These are phyloP conservation scores for Porites divaricata DNA, from an alignment of 92 coral and sea anemone species.

Conservation along the genomic window DNA sequence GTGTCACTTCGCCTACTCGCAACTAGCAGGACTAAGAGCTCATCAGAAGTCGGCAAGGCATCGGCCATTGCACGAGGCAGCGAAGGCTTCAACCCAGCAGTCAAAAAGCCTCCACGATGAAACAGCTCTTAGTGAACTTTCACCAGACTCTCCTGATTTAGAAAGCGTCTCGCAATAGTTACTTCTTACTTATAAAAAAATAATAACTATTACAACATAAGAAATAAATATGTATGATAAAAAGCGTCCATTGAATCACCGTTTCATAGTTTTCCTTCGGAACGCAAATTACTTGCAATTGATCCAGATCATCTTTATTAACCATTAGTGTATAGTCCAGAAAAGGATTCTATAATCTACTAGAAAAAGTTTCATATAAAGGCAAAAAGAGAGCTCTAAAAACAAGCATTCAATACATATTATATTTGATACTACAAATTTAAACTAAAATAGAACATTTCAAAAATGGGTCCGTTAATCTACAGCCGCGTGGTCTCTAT, in stretches of 20 bases:
- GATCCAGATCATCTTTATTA: neutral
- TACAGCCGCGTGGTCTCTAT: neutral
- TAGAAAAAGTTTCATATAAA: neutral
- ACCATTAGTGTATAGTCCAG: neutral
- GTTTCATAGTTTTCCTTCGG: constrained; percentile 2
- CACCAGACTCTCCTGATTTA: constrained; percentile 43
- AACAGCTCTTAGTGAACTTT: constrained; percentile 28
- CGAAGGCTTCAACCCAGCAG: constrained; percentile 22
- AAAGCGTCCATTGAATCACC: neutral
- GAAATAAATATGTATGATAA: neutral
- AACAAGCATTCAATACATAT: neutral
- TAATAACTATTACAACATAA: neutral
- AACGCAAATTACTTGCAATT: constrained; percentile 1
- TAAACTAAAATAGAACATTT: constrained; percentile 16
- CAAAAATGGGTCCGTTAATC: neutral
- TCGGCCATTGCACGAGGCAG: constrained; percentile 72
- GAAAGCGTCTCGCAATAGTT: constrained; percentile 27
- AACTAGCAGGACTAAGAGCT: constrained; percentile 97
- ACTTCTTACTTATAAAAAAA: constrained; percentile 5
- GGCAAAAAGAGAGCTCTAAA: neutral
- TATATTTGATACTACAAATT: constrained; percentile 44
- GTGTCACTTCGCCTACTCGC: constrained; percentile 99
- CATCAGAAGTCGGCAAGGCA: constrained; percentile 98
- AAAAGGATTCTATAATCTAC: neutral
- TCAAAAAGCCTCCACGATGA: constrained; percentile 34